phyloP scores from a whole-genome alignment of 1,140 invertebrate genomes.

The Sinella curviseta region DNA sequence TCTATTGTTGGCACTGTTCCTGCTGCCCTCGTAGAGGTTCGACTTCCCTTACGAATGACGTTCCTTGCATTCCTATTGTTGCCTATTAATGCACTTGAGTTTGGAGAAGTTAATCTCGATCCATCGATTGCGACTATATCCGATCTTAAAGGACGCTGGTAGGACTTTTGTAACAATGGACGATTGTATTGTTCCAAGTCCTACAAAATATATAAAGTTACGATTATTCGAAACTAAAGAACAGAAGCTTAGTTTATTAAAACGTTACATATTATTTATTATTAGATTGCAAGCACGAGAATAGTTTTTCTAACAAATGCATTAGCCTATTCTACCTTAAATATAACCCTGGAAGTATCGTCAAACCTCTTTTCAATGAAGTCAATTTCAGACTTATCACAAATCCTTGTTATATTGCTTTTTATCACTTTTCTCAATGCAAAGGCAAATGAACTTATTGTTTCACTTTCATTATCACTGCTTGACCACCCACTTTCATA shows the following conservation, averaged over 20 bases:
- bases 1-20: too few species aligned
- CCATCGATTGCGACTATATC: neutral
- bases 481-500: neutral
- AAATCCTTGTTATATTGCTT: neutral
- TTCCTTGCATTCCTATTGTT: too few species aligned
- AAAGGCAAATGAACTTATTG: neutral
- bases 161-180: neutral
- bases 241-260: too few species aligned
- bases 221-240: too few species aligned
- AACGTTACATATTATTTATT: too few species aligned
- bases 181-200: neutral
- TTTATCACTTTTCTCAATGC: neutral
- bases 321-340: constrained; percentile 15
- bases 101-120: too few species aligned
- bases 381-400: neutral
- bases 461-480: neutral
- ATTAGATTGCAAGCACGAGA: too few species aligned
- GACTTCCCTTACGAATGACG: too few species aligned
- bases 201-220: too few species aligned
- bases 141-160: neutral
- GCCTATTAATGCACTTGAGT: too few species aligned
- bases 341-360: constrained; percentile 26
- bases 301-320: too few species aligned
- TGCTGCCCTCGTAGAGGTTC: too few species aligned
- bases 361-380: constrained; percentile 19